Conservation (phyloP, 2,888 invertebrate genomes). For the Sinopyrophorus schimmeli region DNA sequence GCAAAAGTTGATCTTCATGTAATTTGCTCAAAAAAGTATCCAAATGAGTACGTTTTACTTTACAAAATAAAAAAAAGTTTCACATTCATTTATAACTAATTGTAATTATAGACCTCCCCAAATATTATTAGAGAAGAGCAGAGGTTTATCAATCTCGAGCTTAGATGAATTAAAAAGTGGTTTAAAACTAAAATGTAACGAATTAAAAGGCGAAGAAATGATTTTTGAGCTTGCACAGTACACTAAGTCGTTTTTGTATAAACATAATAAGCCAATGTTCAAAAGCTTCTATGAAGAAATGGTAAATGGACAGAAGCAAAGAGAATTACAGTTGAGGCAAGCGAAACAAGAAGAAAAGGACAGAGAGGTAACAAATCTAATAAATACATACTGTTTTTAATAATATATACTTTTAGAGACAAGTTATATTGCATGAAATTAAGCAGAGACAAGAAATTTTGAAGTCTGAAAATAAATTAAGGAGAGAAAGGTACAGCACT, state of each 20-base stretch:
- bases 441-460: conserved; percentile 77
- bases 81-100: background rate
- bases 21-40: conserved; percentile 76
- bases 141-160: conserved; percentile 76
- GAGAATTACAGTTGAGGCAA: conserved; percentile 65
- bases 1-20: conserved; percentile 77
- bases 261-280: conserved; percentile 77
- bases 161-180: conserved; percentile 64
- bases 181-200: conserved; percentile 61
- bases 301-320: conserved; percentile 71
- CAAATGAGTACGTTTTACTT: conserved; percentile 68
- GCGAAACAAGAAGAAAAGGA: conserved; percentile 68
- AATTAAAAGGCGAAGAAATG: conserved; percentile 79
- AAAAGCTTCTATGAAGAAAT: conserved; percentile 92
- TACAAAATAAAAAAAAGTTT: background rate
- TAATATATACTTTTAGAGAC: conserved; percentile 56
- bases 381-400: background rate
- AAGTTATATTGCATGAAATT: conserved; percentile 75
- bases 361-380: conserved; percentile 65
- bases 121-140: conserved; percentile 72
- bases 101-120: conserved; percentile 62
- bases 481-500: conserved; percentile 48
- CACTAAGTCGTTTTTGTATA: conserved; percentile 77
- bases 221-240: conserved; percentile 81
- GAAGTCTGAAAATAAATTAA: conserved; percentile 66